A percentile compares a stretch with the other conserved stretches of the same genome.
phyloP scores from a whole-genome alignment of 2,797 vertebrate species.

The Borostomias antarcticus region DNA sequence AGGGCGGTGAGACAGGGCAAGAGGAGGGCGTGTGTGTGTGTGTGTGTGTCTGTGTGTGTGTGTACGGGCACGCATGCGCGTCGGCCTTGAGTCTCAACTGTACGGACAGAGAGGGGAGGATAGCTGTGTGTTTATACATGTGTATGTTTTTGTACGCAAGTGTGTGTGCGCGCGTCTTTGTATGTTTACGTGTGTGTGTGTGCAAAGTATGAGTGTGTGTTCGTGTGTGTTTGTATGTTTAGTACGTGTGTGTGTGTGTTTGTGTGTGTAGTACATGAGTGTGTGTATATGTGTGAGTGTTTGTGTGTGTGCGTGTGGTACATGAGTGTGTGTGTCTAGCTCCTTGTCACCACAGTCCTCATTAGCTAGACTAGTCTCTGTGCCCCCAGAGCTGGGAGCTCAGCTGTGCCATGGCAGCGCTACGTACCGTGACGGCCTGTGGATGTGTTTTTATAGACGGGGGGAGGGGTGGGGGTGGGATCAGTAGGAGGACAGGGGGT shows the following conservation, averaged over 20 bases:
- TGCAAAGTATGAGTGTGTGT: background rate
- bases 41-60: background rate
- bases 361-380: slow-evolving; percentile 32
- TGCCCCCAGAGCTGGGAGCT: slow-evolving; percentile 28
- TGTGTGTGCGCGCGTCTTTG: too few relatives aligned
- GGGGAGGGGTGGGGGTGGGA: background rate
- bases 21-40: background rate
- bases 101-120: too few relatives aligned
- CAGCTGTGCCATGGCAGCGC: slow-evolving; percentile 17
- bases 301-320: slow-evolving; percentile 10
- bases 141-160: background rate
- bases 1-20: slow-evolving; percentile 6
- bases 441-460: background rate
- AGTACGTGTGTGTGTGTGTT: background rate
- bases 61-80: too few relatives aligned
- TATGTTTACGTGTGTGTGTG: slow-evolving; percentile 12
- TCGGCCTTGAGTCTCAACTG: too few relatives aligned
- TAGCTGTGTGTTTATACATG: background rate
- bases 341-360: slow-evolving; percentile 43
- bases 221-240: background rate
- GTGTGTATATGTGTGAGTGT: background rate
- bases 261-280: background rate
- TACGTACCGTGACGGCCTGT: slow-evolving; percentile 3
- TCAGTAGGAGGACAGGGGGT: slow-evolving; percentile 1
- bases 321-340: slow-evolving; percentile 19